These are phyloP conservation scores for Hippotragus niger DNA, from an alignment of 2,113 vertebrate species.

Conservation along the genomic window DNA sequence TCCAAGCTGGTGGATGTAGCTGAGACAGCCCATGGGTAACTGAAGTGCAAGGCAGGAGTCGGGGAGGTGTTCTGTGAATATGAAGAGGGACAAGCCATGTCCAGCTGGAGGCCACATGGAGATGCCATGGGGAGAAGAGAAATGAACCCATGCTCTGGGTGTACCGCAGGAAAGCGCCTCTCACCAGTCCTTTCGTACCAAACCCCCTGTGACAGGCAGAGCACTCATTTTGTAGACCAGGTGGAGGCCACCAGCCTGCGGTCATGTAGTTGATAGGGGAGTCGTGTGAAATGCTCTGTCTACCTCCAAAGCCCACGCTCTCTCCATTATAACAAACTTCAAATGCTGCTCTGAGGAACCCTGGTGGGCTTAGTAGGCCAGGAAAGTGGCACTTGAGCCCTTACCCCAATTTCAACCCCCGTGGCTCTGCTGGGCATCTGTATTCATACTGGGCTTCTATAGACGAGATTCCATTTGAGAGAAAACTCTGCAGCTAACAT, in stretches of 20 bases:
- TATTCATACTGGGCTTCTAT: background rate
- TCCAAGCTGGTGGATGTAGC: background rate
- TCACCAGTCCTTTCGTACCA: background rate
- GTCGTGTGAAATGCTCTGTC: background rate
- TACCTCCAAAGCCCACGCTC: background rate
- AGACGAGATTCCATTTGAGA: background rate
- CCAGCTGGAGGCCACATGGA: background rate
- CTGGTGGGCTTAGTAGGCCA: background rate
- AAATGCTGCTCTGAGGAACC: background rate
- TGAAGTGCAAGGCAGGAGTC: background rate
- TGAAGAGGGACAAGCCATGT: background rate
- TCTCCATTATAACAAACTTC: background rate
- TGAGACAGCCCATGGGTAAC: background rate
- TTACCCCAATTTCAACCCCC: background rate
- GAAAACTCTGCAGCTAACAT: background rate
- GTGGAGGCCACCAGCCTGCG: background rate
- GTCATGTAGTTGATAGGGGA: background rate
- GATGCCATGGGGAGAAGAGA: background rate
- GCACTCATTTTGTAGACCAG: background rate
- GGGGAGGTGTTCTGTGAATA: background rate
- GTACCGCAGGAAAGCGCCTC: background rate
- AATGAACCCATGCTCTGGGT: background rate
- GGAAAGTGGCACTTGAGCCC: background rate
- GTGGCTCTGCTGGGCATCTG: background rate
- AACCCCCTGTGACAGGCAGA: background rate